Conservation (phyloP, 2,113 vertebrate species). For the Pomatorhinus ruficollis region DNA sequence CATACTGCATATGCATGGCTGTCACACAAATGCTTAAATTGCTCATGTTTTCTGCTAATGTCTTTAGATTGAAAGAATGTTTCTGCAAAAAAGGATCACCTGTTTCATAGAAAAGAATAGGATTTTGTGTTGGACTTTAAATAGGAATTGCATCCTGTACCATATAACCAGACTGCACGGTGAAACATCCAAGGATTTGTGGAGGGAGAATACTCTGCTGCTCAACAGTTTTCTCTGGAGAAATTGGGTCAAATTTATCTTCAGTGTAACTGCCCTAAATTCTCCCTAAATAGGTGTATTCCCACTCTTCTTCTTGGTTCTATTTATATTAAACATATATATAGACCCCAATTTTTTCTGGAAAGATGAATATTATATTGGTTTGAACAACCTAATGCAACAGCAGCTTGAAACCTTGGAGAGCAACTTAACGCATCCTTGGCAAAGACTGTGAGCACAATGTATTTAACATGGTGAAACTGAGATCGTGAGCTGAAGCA, state of each 20-base stretch:
- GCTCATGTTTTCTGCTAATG: not conserved
- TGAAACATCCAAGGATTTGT: fast-evolving
- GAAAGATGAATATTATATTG: not conserved
- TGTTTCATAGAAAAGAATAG: not conserved
- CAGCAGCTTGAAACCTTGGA: not conserved
- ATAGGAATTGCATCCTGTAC: not conserved
- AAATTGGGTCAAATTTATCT: not conserved
- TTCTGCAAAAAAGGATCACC: not conserved
- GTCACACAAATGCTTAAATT: not conserved
- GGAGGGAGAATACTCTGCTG: not conserved
- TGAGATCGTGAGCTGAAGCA: not conserved
- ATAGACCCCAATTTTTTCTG: not conserved
- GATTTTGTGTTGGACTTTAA: not conserved
- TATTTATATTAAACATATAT: not conserved
- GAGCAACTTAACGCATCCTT: not conserved
- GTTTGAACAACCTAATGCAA: not conserved
- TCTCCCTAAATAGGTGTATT: not conserved
- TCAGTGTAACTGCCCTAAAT: not conserved
- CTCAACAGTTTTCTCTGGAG: not conserved
- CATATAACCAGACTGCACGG: not conserved
- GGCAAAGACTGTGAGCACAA: not conserved
- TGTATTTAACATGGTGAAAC: not conserved
- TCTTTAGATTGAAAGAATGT: not conserved
- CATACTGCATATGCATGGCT: not conserved
- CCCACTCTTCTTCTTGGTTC: not conserved